These are phyloP conservation scores for Acipenser transmontanus DNA, from an alignment of 2,797 vertebrate species.

Conservation along the genomic window DNA sequence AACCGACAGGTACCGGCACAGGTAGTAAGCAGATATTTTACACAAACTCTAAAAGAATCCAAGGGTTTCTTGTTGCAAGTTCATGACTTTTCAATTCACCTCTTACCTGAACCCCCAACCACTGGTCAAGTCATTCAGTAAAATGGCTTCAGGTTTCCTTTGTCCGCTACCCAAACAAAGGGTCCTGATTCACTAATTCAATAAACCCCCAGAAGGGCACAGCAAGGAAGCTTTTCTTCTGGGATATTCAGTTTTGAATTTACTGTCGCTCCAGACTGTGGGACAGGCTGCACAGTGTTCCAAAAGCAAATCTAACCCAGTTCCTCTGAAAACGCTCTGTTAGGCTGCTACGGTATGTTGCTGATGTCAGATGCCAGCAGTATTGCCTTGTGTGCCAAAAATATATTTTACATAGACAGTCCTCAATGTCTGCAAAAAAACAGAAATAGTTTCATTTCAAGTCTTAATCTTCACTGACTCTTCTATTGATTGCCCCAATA, in stretches of 20 bases:
- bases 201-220: background rate
- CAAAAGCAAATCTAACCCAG: slow-evolving; percentile 21
- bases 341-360: slow-evolving; percentile 27
- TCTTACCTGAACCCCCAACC: slow-evolving; percentile 16
- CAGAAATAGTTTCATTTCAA: background rate
- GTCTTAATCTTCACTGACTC: too few species aligned
- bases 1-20: too few species aligned
- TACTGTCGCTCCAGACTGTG: background rate
- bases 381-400: slow-evolving; percentile 30
- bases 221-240: background rate
- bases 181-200: background rate
- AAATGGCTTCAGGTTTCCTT: background rate
- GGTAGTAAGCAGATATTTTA: background rate
- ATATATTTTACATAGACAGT: slow-evolving; percentile 19
- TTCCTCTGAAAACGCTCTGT: slow-evolving; percentile 17
- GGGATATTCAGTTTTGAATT: background rate
- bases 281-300: slow-evolving; percentile 16
- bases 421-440: background rate
- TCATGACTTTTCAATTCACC: slow-evolving; percentile 1
- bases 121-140: background rate
- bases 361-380: slow-evolving; percentile 23
- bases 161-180: background rate
- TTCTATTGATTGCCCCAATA: too few species aligned
- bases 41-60: background rate
- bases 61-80: slow-evolving; percentile 4